phyloP scores from a whole-genome alignment of 2,888 invertebrate species.

The Acanthacorydalis orientalis region DNA sequence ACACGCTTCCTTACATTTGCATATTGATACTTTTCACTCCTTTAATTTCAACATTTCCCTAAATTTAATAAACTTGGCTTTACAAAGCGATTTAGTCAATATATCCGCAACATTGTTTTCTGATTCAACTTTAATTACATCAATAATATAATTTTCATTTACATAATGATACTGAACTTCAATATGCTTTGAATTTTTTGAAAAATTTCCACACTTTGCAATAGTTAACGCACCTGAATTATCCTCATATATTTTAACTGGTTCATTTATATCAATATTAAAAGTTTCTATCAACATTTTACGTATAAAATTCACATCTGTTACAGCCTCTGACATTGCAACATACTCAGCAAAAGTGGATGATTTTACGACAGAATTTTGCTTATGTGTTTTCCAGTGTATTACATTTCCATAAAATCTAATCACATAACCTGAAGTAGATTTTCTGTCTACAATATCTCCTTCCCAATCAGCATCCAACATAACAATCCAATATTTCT shows the following conservation, averaged over 20 bases:
- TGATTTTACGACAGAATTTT: conserved; percentile 13
- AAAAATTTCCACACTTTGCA: conserved; percentile 13
- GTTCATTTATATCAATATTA: conserved; percentile 8
- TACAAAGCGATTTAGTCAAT: conserved; percentile 10
- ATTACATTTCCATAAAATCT: conserved; percentile 17
- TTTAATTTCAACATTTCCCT: conserved; percentile 7
- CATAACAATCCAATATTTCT: conserved; percentile 15
- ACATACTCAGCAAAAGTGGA: conserved; percentile 13
- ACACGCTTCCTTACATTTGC: conserved; percentile 8
- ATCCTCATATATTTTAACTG: conserved; percentile 14
- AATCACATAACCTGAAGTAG: conserved; percentile 17
- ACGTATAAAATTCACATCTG: conserved; percentile 9
- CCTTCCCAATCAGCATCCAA: conserved; percentile 21
- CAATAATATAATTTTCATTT: conserved; percentile 14
- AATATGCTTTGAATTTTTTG: conserved; percentile 14
- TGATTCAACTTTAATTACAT: conserved; percentile 14
- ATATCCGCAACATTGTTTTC: conserved; percentile 14
- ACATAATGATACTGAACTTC: conserved; percentile 15
- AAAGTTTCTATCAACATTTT: conserved; percentile 8
- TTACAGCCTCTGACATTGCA: conserved; percentile 12
- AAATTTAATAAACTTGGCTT: conserved; percentile 8
- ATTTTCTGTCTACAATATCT: conserved; percentile 12
- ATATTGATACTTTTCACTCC: not conserved
- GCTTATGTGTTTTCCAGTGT: conserved; percentile 19
- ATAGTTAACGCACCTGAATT: conserved; percentile 13